Conservation (phyloP, 2,797 vertebrate species). For the Leptatherina wallacei region DNA sequence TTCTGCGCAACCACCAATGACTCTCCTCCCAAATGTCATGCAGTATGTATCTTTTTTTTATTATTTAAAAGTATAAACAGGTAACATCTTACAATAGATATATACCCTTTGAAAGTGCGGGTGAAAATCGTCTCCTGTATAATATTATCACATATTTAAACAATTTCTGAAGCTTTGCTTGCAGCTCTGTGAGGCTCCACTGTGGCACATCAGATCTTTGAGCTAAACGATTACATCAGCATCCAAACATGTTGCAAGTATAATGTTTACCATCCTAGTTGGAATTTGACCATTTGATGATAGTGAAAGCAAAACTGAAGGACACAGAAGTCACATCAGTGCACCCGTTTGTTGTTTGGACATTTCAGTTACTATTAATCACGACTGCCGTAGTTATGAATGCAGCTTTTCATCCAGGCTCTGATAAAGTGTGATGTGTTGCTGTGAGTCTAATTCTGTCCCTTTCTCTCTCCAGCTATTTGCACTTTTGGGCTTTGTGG, state of each 20-base stretch:
- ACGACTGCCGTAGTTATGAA: neutral
- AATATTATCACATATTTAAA: neutral
- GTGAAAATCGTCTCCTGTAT: neutral
- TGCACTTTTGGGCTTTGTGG: conserved; percentile 92
- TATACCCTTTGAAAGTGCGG: neutral
- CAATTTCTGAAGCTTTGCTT: neutral
- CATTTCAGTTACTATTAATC: neutral
- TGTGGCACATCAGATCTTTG: neutral
- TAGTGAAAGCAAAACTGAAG: neutral
- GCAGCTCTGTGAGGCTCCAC: neutral
- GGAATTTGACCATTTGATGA: neutral
- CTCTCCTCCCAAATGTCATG: conserved; percentile 87
- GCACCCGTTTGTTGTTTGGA: neutral
- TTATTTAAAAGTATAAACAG: neutral
- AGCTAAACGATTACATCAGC: neutral
- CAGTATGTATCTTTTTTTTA: conserved; percentile 80
- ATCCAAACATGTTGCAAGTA: neutral
- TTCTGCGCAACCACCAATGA: conserved; percentile 90
- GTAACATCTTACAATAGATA: neutral
- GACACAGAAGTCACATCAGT: neutral
- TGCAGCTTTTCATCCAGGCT: neutral
- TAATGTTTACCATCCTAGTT: neutral
- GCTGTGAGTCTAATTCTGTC: neutral
- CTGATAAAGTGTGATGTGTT: neutral
- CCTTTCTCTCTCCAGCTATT: conserved; percentile 82